Evolutionary conservation across 1,140 invertebrate species (phyloP).

Genomic region (Acromyrmex echinatior): DNA sequence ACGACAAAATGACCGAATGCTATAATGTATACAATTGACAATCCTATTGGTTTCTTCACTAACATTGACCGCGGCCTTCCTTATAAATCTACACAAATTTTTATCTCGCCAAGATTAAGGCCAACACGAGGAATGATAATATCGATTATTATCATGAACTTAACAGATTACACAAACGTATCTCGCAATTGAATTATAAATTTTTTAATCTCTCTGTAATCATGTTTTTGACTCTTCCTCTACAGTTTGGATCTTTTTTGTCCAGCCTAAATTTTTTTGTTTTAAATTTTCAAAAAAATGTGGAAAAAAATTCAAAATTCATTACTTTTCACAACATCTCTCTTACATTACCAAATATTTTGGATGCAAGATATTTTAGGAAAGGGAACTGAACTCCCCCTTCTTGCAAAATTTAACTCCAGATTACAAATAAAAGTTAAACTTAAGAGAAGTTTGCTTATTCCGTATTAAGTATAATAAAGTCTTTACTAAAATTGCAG

Average conservation of each 20-base stretch:
- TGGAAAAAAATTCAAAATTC: no score
- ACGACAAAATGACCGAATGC: conserved; percentile 32
- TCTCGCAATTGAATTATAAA: neutral
- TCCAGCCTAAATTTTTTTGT: no score
- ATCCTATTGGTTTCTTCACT: neutral
- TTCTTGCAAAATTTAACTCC: no score
- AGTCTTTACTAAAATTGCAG: neutral
- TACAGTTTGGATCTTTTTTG: no score
- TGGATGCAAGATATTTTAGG: no score
- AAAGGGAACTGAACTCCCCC: no score
- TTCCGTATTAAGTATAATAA: neutral
- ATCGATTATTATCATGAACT: neutral
- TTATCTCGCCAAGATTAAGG: neutral
- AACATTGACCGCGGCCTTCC: conserved; percentile 13
- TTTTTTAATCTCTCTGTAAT: neutral
- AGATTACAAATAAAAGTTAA: no score
- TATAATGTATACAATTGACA: conserved; percentile 6
- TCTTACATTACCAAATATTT: no score
- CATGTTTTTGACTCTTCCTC: no score
- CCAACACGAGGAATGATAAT: neutral
- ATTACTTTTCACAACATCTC: no score
- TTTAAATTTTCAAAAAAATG: no score
- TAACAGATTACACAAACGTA: conserved; percentile 1
- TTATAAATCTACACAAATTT: neutral
- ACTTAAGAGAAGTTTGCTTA: neutral